Evolutionary conservation across 2,113 vertebrate genomes (phyloP), one percentile per base, ranked within the genome.

Genomic region (Tragelaphus buxtoni): DNA sequence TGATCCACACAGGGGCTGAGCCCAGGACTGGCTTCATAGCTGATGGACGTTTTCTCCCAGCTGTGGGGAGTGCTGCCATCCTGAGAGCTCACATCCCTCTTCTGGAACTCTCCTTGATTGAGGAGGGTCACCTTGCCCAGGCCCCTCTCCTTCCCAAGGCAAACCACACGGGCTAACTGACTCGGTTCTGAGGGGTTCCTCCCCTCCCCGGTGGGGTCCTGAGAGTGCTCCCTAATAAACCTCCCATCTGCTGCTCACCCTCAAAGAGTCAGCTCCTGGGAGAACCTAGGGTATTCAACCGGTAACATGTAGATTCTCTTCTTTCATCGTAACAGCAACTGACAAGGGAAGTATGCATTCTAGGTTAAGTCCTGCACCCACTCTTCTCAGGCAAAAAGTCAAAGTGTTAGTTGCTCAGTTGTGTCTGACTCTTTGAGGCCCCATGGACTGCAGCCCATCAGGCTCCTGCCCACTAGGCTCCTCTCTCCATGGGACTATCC

Each of bases 161-260:
- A 82, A 49, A 35, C 3, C 11, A 17, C 60, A 49, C 61, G 11
- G 3, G 45, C 9, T 20, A 18, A 56, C 53, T 12, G 35, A 63
- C 26, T 84, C 7, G 4, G 18, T 22, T 60, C 61, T 74, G 86
- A 18, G 13, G 30, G 30, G 47, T 55, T 12, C 30, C 20, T 10
- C 55, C 22, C 5, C 24, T 26, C 11, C 9, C 1, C 0, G 16
- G 28, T 55, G 32, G 6, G 4, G 14, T 49, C 30, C 49, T 13
- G 7, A 35, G 49, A n/a, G 3, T 30, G 4, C 22, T 12, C 47
- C n/a, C 63, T 22, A 11, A 53, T 35, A 51, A 51, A 42, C 35
- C 7, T 32, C 79, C 74, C 0, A 0, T 30, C 26, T 12, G 30
- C 30, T 10, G 4, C 30, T 12, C 11, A 18, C n/a, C 82, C 56